A percentile compares a stretch with the other conserved stretches of the same genome.
Evolutionary conservation across 2,888 invertebrate genomes (phyloP).

Genomic region (Matsumyia berberina): DNA sequence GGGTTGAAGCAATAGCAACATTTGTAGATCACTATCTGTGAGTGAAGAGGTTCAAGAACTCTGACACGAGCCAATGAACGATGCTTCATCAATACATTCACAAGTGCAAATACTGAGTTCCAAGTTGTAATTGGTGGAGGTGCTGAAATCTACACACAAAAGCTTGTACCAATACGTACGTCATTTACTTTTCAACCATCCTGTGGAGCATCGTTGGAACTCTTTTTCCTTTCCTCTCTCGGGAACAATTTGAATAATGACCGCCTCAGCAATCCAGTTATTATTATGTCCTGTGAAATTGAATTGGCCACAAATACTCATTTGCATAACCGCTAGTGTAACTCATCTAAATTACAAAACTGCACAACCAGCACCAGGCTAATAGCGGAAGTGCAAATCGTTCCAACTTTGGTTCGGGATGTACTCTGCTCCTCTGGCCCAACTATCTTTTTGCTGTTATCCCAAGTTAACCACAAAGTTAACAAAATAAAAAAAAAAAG

Average conservation of each 20-base stretch:
- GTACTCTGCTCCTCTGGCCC: neutral
- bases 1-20: too few species aligned
- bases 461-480: slow-evolving; percentile 26
- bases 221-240: neutral
- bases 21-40: too few species aligned
- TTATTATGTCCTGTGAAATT: slow-evolving; percentile 63
- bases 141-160: too few species aligned
- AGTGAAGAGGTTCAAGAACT: too few species aligned
- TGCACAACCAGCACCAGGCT: slow-evolving; percentile 38
- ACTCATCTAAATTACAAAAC: slow-evolving; percentile 51
- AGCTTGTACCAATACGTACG: too few species aligned
- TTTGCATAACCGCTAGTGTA: slow-evolving; percentile 65
- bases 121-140: too few species aligned
- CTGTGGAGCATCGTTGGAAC: neutral
- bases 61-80: too few species aligned
- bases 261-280: slow-evolving; percentile 42
- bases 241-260: slow-evolving; percentile 52
- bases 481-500: slow-evolving; percentile 10
- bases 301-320: slow-evolving; percentile 63
- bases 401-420: slow-evolving; percentile 13
- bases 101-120: too few species aligned
- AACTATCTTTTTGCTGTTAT: neutral
- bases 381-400: slow-evolving; percentile 54
- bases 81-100: too few species aligned
- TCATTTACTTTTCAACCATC: neutral